Conservation (phyloP, 2,797 vertebrate species). For the Jordanella pulchra region DNA sequence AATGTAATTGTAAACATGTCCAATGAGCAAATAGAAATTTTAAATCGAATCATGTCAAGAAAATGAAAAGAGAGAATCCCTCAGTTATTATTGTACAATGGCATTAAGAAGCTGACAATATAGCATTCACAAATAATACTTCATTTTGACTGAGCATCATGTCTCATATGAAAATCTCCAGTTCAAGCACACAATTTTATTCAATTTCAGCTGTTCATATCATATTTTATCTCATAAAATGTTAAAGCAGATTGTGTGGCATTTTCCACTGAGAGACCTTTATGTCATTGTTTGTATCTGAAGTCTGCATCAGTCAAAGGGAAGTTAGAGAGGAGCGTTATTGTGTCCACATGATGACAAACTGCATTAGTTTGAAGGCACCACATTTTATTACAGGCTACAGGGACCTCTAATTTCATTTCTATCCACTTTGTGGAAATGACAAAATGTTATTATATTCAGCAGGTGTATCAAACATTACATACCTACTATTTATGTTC, state of each 20-base stretch:
- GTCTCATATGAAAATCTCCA: constrained; percentile 14
- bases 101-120: constrained; percentile 2
- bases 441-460: constrained; percentile 83
- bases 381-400: constrained; percentile 80
- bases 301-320: constrained; percentile 66
- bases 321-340: constrained; percentile 75
- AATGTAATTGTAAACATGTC: too few species aligned
- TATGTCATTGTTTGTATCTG: constrained; percentile 61
- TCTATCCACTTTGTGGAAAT: constrained; percentile 83
- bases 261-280: constrained; percentile 23
- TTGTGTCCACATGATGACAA: constrained; percentile 77
- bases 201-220: constrained; percentile 37
- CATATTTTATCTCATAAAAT: constrained; percentile 45
- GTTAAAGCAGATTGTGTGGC: constrained; percentile 29
- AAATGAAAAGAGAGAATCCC: background rate
- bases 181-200: constrained; percentile 27
- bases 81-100: constrained; percentile 2
- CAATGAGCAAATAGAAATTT: background rate
- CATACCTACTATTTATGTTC: constrained; percentile 82
- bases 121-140: background rate
- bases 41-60: background rate
- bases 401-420: constrained; percentile 85
- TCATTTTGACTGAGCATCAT: background rate
- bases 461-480: constrained; percentile 80
- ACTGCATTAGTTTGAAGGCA: constrained; percentile 75